A percentile compares a stretch with the other conserved stretches of the same genome.
These are phyloP conservation scores for Simalia tracyae DNA, from an alignment of 2,797 vertebrate species.

Conservation along the genomic window DNA sequence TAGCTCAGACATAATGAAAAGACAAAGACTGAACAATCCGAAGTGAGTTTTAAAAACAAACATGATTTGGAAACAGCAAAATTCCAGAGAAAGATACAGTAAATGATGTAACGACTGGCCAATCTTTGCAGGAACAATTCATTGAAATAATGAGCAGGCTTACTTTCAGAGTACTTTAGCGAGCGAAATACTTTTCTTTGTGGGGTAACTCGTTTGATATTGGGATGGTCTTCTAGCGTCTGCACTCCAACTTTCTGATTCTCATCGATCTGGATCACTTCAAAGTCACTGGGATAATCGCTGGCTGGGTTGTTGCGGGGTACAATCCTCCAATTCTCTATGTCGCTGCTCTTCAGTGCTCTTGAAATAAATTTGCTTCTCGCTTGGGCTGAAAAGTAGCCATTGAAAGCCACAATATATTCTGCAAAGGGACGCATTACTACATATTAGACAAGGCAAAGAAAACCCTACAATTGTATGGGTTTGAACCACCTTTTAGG, in stretches of 20 bases:
- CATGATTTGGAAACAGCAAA: not conserved
- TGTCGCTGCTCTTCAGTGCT: constrained; percentile 81
- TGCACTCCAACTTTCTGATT: constrained; percentile 82
- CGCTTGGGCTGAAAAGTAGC: constrained; percentile 95
- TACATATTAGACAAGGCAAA: constrained; percentile 39
- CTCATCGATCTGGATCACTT: constrained; percentile 91
- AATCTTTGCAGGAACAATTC: not conserved
- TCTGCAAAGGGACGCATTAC: constrained; percentile 77
- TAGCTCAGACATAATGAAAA: not conserved
- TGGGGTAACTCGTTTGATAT: constrained; percentile 95
- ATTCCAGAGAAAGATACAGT: not conserved
- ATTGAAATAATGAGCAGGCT: constrained; percentile 66
- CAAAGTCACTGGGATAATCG: constrained; percentile 97
- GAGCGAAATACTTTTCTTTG: constrained; percentile 93
- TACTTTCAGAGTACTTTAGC: constrained; percentile 86
- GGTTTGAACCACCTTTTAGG: not conserved
- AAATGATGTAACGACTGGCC: not conserved
- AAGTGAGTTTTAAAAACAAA: not conserved
- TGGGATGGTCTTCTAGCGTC: constrained; percentile 90
- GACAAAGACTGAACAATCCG: not conserved
- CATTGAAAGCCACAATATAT: constrained; percentile 94
- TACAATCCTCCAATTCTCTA: constrained; percentile 91
- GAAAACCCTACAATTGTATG: no score
- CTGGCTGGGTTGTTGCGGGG: constrained; percentile 94
- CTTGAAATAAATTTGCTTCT: constrained; percentile 93